Evolutionary conservation across 2,888 invertebrate genomes (phyloP).

Genomic region (Yponomeuta cagnagella): DNA sequence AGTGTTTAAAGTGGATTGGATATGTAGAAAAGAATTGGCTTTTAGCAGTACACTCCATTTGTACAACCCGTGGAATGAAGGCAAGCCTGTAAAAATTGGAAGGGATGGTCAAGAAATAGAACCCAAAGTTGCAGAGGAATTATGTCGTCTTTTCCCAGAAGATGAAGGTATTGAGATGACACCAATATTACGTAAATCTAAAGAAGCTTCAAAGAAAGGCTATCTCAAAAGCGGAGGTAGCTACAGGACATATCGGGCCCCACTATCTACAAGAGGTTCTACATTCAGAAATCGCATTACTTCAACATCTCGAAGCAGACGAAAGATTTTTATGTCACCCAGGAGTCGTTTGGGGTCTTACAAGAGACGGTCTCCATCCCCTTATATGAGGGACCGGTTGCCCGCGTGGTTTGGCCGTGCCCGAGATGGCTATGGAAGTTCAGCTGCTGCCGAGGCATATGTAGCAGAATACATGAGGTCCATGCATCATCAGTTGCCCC

Average conservation of each 20-base stretch:
- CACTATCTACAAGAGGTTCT: conserved; percentile 55
- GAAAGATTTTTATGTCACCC: conserved; percentile 79
- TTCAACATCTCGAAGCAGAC: conserved; percentile 67
- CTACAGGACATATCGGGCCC: conserved; percentile 67
- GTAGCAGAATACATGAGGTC: conserved; percentile 93
- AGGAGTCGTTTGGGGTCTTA: conserved; percentile 77
- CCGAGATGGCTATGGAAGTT: conserved; percentile 58
- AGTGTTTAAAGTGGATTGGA: conserved; percentile 98
- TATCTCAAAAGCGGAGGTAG: conserved; percentile 70
- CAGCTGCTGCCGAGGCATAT: conserved; percentile 87
- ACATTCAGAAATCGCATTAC: conserved; percentile 71
- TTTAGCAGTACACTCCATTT: conserved; percentile 94
- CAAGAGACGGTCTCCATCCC: conserved; percentile 76
- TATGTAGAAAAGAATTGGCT: conserved; percentile 94
- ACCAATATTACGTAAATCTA: conserved; percentile 88
- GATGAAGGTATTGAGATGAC: conserved; percentile 94
- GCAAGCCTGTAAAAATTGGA: conserved; percentile 99
- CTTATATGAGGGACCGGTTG: conserved; percentile 75
- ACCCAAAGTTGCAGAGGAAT: conserved; percentile 94
- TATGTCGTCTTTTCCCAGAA: conserved; percentile 94
- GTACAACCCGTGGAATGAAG: conserved; percentile 98
- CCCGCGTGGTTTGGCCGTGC: conserved; percentile 79
- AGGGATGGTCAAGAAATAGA: conserved; percentile 99
- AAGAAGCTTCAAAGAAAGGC: conserved; percentile 84
- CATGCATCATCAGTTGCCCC: conserved; percentile 90